phyloP scores from a whole-genome alignment of 1,140 invertebrate genomes.

The Papilio polytes region DNA sequence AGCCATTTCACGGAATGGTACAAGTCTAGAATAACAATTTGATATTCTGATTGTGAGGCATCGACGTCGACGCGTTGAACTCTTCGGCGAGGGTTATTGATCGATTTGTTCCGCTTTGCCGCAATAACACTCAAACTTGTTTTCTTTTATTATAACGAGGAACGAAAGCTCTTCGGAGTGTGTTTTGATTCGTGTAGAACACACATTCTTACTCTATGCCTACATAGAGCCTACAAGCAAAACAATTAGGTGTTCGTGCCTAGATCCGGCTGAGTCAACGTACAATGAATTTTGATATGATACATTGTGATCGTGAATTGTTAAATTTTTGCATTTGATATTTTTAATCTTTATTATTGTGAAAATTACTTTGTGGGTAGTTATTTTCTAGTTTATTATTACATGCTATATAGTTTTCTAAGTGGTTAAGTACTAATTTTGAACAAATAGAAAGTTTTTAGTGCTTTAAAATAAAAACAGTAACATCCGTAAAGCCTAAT shows the following conservation, averaged over 20 bases:
- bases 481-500: neutral
- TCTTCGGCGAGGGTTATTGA: conserved; percentile 72
- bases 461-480: neutral
- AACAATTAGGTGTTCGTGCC: neutral
- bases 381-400: no score
- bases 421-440: neutral
- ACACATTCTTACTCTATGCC: conserved; percentile 7
- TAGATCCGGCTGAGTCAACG: neutral
- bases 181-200: conserved; percentile 13
- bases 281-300: neutral
- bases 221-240: neutral
- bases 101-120: conserved; percentile 70
- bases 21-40: conserved; percentile 39
- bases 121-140: conserved; percentile 59
- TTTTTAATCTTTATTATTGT: no score
- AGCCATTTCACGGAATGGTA: conserved; percentile 29
- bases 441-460: conserved; percentile 5
- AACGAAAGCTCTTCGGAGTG: conserved; percentile 42
- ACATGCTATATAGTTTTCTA: no score
- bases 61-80: conserved; percentile 68
- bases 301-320: neutral
- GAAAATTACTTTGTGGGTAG: no score
- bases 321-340: no score
- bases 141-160: conserved; percentile 51
- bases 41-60: conserved; percentile 31